These are phyloP conservation scores for Galagoides demidoff DNA, from an alignment of 2,797 vertebrate species.

Conservation along the genomic window DNA sequence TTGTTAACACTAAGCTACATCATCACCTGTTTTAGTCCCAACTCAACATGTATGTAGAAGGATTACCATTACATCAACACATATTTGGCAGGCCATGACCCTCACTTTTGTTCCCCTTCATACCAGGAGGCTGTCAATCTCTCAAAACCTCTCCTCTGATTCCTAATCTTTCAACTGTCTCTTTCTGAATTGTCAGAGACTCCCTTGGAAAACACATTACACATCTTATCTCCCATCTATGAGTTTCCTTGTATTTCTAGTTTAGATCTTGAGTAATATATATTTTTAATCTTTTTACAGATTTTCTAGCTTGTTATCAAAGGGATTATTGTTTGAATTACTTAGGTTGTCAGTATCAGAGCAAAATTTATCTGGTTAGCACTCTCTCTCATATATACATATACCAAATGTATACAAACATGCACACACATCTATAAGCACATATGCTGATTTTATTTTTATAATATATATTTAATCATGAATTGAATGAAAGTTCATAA, in stretches of 20 bases:
- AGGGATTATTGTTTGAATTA: neutral
- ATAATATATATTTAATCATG: neutral
- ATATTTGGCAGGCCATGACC: neutral
- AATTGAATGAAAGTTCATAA: neutral
- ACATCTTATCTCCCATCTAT: neutral
- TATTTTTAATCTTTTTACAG: neutral
- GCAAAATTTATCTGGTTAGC: neutral
- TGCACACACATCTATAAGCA: neutral
- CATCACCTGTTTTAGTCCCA: neutral
- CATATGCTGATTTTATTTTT: neutral
- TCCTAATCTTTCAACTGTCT: neutral
- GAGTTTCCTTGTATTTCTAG: neutral
- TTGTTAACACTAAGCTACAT: neutral
- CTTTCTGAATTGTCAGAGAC: neutral
- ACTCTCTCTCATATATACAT: neutral
- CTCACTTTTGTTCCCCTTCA: neutral
- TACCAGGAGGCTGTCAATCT: accelerated
- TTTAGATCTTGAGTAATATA: neutral
- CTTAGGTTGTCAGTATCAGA: neutral
- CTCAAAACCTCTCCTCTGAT: neutral
- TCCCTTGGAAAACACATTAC: neutral
- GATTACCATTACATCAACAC: neutral
- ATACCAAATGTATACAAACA: neutral
- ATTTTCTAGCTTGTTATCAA: neutral
- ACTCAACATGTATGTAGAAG: neutral